These are phyloP conservation scores for Coregonus ussuriensis DNA, from an alignment of 2,797 vertebrate species.

Conservation along the genomic window DNA sequence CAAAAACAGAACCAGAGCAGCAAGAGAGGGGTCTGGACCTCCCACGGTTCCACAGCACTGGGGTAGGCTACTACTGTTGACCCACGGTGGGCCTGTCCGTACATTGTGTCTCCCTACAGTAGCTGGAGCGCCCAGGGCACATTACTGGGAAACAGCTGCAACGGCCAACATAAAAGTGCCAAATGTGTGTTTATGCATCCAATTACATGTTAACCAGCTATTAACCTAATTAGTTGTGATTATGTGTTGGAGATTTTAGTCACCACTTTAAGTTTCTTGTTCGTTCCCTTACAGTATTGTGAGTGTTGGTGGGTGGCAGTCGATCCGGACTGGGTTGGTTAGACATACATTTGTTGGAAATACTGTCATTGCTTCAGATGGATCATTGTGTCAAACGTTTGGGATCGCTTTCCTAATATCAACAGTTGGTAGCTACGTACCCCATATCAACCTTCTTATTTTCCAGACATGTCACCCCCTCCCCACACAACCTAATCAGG, in stretches of 20 bases:
- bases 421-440: background rate
- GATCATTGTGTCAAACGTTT: too few relatives aligned
- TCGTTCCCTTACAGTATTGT: too few relatives aligned
- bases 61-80: slow-evolving; percentile 42
- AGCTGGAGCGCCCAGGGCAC: slow-evolving; percentile 53
- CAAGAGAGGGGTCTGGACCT: slow-evolving; percentile 59
- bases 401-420: background rate
- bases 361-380: background rate
- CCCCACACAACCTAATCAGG: slow-evolving; percentile 53
- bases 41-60: slow-evolving; percentile 56
- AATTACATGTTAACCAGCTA: slow-evolving; percentile 36
- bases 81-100: slow-evolving; percentile 51
- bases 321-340: background rate
- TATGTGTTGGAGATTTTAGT: slow-evolving; percentile 4
- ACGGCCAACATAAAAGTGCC: slow-evolving; percentile 58
- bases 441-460: background rate
- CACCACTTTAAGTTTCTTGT: too few relatives aligned
- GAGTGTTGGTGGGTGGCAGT: too few relatives aligned
- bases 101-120: slow-evolving; percentile 58
- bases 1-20: slow-evolving; percentile 74
- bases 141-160: slow-evolving; percentile 82
- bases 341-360: background rate
- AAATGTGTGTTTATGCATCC: slow-evolving; percentile 46
- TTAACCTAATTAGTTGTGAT: slow-evolving; percentile 52
- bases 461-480: slow-evolving; percentile 50